Evolutionary conservation across 2,888 invertebrate genomes (phyloP).

Genomic region (Saturnia pavonia): DNA sequence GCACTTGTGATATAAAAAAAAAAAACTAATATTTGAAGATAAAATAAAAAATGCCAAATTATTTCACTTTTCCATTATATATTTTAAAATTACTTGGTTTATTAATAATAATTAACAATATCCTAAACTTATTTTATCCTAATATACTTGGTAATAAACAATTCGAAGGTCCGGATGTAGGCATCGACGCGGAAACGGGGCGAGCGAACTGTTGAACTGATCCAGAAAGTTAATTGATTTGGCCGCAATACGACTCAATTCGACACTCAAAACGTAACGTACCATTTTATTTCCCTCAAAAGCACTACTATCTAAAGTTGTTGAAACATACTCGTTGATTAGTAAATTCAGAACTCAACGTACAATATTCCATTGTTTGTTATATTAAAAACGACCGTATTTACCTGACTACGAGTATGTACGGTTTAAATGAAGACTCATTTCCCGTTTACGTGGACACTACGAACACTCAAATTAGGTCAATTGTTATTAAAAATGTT

Average conservation of each 20-base stretch:
- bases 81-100: background rate
- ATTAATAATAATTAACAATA: slow-evolving; percentile 7
- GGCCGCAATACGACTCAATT: slow-evolving; percentile 41
- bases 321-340: slow-evolving; percentile 52
- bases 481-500: background rate
- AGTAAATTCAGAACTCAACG: slow-evolving; percentile 46
- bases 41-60: background rate
- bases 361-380: slow-evolving; percentile 45
- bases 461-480: background rate
- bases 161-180: slow-evolving; percentile 17
- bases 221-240: slow-evolving; percentile 53
- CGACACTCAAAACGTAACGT: slow-evolving; percentile 42
- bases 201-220: slow-evolving; percentile 45
- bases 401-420: slow-evolving; percentile 29
- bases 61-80: background rate
- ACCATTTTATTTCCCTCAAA: slow-evolving; percentile 52
- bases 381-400: slow-evolving; percentile 37
- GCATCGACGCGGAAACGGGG: slow-evolving; percentile 42
- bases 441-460: background rate
- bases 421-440: background rate
- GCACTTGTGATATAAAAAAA: background rate
- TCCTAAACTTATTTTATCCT: slow-evolving; percentile 15
- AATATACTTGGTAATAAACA: slow-evolving; percentile 23
- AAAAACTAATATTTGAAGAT: background rate
- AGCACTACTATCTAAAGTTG: slow-evolving; percentile 42